These are phyloP conservation scores for Idaea dimidiata DNA, from an alignment of 2,888 invertebrate species.

Conservation along the genomic window DNA sequence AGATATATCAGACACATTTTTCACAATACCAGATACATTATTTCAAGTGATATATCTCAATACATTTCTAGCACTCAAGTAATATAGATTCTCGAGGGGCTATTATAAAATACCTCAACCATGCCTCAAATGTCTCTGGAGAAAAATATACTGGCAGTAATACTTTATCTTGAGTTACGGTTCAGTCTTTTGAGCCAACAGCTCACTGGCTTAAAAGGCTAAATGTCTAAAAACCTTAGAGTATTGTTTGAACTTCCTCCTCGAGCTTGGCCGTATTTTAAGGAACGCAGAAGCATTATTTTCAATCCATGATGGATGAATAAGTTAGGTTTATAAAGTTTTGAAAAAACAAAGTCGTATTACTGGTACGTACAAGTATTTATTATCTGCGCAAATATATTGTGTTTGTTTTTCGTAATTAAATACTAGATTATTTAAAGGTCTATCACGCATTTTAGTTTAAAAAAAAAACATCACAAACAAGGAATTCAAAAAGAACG, in stretches of 20 bases:
- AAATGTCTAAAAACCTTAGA: background rate
- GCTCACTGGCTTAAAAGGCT: background rate
- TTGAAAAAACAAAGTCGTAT: background rate
- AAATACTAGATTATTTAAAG: too few relatives aligned
- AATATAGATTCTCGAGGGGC: background rate
- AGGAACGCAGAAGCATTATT: background rate
- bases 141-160: conserved; percentile 24
- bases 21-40: background rate
- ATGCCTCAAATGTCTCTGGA: conserved; percentile 15
- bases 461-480: background rate
- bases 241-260: background rate
- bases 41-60: background rate
- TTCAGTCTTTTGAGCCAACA: background rate
- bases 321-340: background rate
- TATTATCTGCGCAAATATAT: too few relatives aligned
- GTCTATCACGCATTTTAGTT: background rate
- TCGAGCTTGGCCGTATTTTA: background rate
- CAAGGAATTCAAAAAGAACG: background rate
- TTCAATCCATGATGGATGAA: background rate
- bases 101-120: conserved; percentile 2
- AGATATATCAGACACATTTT: background rate
- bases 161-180: conserved; percentile 23
- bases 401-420: too few relatives aligned
- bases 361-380: too few relatives aligned
- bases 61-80: background rate